Percentiles rank a stretch among this genome's conserved stretches.
Evolutionary conservation across 2,113 vertebrate species (phyloP).

Genomic region (Corydoras maculifer): DNA sequence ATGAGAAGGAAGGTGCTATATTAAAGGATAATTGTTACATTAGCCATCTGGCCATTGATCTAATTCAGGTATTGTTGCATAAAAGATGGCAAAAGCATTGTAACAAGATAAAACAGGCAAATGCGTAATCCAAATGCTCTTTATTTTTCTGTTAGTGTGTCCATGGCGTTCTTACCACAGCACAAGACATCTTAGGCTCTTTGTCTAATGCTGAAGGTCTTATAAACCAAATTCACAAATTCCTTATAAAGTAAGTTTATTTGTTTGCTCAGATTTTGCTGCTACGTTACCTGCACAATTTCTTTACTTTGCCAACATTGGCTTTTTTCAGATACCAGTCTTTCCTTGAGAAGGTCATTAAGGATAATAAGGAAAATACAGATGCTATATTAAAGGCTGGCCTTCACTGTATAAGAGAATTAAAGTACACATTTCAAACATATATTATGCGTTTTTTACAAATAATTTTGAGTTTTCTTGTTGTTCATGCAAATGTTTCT

Average conservation of each 20-base stretch:
- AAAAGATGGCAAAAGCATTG: background rate
- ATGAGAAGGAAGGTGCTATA: conserved; percentile 57
- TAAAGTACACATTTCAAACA: conserved; percentile 63
- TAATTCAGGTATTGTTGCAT: conserved; percentile 74
- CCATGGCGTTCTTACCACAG: conserved; percentile 53
- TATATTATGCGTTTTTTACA: background rate
- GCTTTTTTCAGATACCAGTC: conserved; percentile 65
- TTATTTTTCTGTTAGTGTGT: conserved; percentile 56
- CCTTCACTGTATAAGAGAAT: conserved; percentile 67
- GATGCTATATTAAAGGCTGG: conserved; percentile 69
- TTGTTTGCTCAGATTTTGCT: background rate
- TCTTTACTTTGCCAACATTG: background rate
- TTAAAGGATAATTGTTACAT: conserved; percentile 63
- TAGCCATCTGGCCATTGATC: conserved; percentile 73
- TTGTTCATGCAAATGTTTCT: background rate
- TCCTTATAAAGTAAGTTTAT: conserved; percentile 67
- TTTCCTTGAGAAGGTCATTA: conserved; percentile 67
- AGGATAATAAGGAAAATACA: conserved; percentile 58
- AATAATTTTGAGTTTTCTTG: background rate
- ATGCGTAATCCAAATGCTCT: background rate
- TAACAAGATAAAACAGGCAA: background rate
- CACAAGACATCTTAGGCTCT: conserved; percentile 44
- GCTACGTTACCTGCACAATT: background rate
- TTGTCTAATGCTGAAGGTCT: conserved; percentile 49
- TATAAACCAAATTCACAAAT: conserved; percentile 48